Evolutionary conservation across 2,113 vertebrate species (phyloP), one percentile per base, ranked within the genome.

Genomic region (Cephalopholis sonnerati): DNA sequence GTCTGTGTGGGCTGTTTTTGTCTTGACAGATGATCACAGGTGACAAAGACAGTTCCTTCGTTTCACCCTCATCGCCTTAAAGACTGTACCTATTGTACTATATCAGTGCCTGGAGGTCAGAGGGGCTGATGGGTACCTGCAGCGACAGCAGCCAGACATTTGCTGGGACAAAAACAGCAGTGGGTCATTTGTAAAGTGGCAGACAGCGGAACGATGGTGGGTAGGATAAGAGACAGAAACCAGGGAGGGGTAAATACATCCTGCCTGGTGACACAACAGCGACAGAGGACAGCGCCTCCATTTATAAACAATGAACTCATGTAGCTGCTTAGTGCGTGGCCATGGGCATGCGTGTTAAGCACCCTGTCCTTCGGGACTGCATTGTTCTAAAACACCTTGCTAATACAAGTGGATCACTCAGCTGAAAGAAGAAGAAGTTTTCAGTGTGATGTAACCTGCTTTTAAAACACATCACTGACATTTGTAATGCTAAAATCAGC

Each of bases 201-300:
- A 95, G 93, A 94, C 94, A 76, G 86, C 77, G 22, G 80, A 91
- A 88, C 84, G 74, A 89, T 79, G 46, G 53, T 3, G 48, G 54
- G 51, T 32, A 11, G 5, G 78, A 79, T 77, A 85, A 78, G 53
- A 73, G 53, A 58, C 69, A 66, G 65, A 88, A 64, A 76, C 27
- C 25, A 22, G 41, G 7, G 22, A 7, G 61, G 73, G 67, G 41
- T 16, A 2, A 36, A 41, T 2, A 61, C 46, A 32, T 59, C 77
- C 65, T 86, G 84, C 74, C 71, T 24, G 57, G 90, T 70, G 87
- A 94, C 90, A 88, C 74, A 54, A 39, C 5, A 29, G 36, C 3
- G 2, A 48, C 82, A 53, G 63, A 12, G 62, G 46, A 67, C 69
- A 73, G 44, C 18, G 1, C n/a, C 53, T 70, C 66, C 77, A 58